Conservation (phyloP, 1,140 invertebrate species). For the Trialeurodes vaporariorum region DNA sequence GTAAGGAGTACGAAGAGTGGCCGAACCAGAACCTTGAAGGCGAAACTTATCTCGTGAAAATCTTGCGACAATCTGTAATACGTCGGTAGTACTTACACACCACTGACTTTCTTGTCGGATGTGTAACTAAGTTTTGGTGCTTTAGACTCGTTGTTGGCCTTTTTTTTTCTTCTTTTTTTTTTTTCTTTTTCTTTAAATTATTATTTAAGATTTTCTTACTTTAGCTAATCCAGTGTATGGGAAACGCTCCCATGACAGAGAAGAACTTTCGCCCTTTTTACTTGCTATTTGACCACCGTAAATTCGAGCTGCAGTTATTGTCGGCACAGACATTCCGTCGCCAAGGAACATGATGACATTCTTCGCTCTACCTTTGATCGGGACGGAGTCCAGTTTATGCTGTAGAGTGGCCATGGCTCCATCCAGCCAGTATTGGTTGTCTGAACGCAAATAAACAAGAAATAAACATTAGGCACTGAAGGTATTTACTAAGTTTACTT, state of each 20-base stretch:
- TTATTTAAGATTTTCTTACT: constrained; percentile 35
- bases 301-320: constrained; percentile 52
- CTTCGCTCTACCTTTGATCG: constrained; percentile 39
- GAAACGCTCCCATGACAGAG: constrained; percentile 63
- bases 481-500: too few species aligned
- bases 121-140: too few species aligned
- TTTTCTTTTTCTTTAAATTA: not conserved
- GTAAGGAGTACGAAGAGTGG: too few species aligned
- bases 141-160: too few species aligned
- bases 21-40: too few species aligned
- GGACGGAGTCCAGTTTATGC: constrained; percentile 17
- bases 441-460: too few species aligned
- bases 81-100: too few species aligned
- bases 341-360: constrained; percentile 64
- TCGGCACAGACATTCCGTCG: constrained; percentile 62
- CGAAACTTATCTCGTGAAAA: too few species aligned
- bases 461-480: too few species aligned
- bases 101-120: too few species aligned
- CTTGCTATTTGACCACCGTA: constrained; percentile 46
- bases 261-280: constrained; percentile 46
- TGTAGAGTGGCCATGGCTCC: constrained; percentile 16
- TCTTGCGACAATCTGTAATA: too few species aligned
- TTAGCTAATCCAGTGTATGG: constrained; percentile 60
- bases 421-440: constrained; percentile 20
- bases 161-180: not conserved